Evolutionary conservation across 2,113 vertebrate genomes (phyloP), one percentile per base, ranked within the genome.

Genomic region (Macaca mulatta): DNA sequence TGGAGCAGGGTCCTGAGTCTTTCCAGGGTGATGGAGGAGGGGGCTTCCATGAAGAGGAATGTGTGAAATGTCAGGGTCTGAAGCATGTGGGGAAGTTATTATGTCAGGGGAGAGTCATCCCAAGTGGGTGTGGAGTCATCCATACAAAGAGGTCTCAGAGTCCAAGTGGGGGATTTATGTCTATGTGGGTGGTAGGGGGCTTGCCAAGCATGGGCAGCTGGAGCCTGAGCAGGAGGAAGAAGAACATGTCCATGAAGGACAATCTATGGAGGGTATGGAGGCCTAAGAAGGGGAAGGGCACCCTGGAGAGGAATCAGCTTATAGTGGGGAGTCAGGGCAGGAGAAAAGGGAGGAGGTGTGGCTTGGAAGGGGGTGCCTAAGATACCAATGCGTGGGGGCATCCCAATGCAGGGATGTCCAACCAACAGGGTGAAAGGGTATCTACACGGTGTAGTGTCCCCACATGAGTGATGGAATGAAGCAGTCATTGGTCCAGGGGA

Each of bases 11-110:
- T 55, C 30, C 57, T 55, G 30, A 86, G 40, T 4, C 48, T 25
- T 2, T 48, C 17, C 23, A 23, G 45, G n/a, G 30, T 5, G 18
- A 55, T 30, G 61, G 27, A 5, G 27, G 27, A 2, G 14, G 35
- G 11, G 1, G 2, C 6, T 4, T 17, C 3, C 40, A 6, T 3
- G 57, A 17, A 38, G 25, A 45, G 13, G 59, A 22, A 30, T 10
- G 5, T 75, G 18, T 38, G 40, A 81, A 30, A 18, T 52, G 18
- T 48, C 64, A 50, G 78, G 35, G 30, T n/a, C 70, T 74, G 9
- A 40, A 35, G 74, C 3, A 4, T 13, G 7, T 30, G 17, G 8
- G 8, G 27, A 92, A 13, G 35, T 12, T 52, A 18, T 72, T n/a
- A 72, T 1, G 1, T 32, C 50, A 17, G 61, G 18, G 16, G 10